Conservation (phyloP, 2,797 vertebrate species). For the Bucorvus abyssinicus region DNA sequence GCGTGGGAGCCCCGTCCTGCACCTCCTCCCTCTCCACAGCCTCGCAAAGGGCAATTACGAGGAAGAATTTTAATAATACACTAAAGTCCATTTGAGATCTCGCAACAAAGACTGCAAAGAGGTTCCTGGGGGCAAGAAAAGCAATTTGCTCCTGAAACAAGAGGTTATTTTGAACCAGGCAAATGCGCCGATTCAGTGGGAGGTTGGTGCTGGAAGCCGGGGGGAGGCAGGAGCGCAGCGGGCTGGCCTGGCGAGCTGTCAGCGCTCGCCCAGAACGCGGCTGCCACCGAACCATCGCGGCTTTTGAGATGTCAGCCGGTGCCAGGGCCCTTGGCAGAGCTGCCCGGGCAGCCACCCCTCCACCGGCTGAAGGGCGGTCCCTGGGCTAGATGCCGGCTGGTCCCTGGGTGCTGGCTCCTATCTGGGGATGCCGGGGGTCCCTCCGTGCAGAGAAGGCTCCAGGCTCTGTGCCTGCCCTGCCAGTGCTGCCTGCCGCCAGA, state of each 20-base stretch:
- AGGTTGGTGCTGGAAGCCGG: not conserved
- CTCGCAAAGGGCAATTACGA: not conserved
- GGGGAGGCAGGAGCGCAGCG: accelerated
- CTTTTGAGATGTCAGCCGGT: accelerated
- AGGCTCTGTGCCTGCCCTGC: not conserved
- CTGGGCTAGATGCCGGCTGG: too few species aligned
- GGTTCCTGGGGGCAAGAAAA: slow-evolving; percentile 6
- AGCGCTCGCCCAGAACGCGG: not conserved
- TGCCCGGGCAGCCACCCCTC: not conserved
- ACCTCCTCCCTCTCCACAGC: not conserved
- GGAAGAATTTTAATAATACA: not conserved
- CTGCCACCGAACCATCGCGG: not conserved
- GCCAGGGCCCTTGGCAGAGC: not conserved
- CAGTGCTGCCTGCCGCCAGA: not conserved
- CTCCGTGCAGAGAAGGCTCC: not conserved
- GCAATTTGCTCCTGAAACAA: not conserved
- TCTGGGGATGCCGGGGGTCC: not conserved
- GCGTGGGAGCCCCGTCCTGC: not conserved
- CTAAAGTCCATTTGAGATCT: not conserved
- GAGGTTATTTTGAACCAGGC: not conserved
- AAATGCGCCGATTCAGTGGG: not conserved
- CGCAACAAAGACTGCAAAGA: not conserved
- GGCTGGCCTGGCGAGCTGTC: not conserved
- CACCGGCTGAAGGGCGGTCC: accelerated
- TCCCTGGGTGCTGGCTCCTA: accelerated